These are phyloP conservation scores for Globia sparganii DNA, from an alignment of 2,888 invertebrate species.

Conservation along the genomic window DNA sequence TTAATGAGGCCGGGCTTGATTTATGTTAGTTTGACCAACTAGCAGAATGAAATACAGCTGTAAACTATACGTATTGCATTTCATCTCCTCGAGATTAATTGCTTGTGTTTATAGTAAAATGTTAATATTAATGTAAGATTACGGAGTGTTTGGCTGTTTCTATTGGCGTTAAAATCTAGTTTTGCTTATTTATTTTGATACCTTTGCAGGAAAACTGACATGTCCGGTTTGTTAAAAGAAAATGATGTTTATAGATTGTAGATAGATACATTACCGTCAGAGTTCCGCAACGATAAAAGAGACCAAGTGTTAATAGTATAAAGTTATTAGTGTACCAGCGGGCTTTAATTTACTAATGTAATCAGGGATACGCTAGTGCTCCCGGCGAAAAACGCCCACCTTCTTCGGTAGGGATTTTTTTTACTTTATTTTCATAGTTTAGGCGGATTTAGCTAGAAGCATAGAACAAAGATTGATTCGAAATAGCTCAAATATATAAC, in stretches of 20 bases:
- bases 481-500: slow-evolving; percentile 36
- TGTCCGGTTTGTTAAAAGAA: slow-evolving; percentile 12
- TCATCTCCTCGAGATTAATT: slow-evolving; percentile 30
- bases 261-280: slow-evolving; percentile 11
- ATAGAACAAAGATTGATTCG: slow-evolving; percentile 8
- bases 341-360: slow-evolving; percentile 24
- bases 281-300: slow-evolving; percentile 14
- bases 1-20: slow-evolving; percentile 56
- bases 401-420: slow-evolving; percentile 16
- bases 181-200: not conserved
- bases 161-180: not conserved
- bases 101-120: slow-evolving; percentile 14
- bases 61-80: slow-evolving; percentile 48
- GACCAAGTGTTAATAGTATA: slow-evolving; percentile 34
- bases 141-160: too few relatives aligned
- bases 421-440: slow-evolving; percentile 9
- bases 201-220: not conserved
- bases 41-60: slow-evolving; percentile 46
- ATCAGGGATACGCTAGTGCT: slow-evolving; percentile 29
- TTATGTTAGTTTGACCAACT: slow-evolving; percentile 49
- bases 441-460: slow-evolving; percentile 27
- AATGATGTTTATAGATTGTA: not conserved
- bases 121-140: slow-evolving; percentile 22
- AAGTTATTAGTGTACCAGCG: slow-evolving; percentile 33
- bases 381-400: slow-evolving; percentile 31